These are phyloP conservation scores for Tetragonisca angustula DNA, from an alignment of 2,888 invertebrate species.

Conservation along the genomic window DNA sequence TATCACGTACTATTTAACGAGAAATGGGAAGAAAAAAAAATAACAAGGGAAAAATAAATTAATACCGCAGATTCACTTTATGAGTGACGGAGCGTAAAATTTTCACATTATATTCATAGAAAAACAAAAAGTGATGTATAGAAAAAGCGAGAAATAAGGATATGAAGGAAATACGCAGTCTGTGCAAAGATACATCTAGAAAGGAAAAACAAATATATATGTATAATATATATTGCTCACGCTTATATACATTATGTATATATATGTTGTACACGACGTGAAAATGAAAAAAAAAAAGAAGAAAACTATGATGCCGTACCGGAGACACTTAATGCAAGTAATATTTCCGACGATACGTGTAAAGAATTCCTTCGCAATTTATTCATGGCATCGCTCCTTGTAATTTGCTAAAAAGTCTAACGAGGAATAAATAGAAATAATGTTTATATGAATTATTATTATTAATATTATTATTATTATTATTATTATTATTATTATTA, in stretches of 20 bases:
- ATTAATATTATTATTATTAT: conserved; percentile 76
- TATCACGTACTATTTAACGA: conserved; percentile 75
- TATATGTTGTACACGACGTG: conserved; percentile 72
- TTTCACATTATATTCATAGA: conserved; percentile 62
- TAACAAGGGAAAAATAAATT: conserved; percentile 58
- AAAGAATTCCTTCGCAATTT: conserved; percentile 64
- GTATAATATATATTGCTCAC: conserved; percentile 75
- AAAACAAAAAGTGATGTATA: conserved; percentile 22
- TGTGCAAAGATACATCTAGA: conserved; percentile 53
- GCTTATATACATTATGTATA: conserved; percentile 78
- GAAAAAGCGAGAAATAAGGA: conserved; percentile 25
- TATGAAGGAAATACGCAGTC: conserved; percentile 13
- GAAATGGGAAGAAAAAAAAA: conserved; percentile 21
- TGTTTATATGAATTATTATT: conserved; percentile 82
- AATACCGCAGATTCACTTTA: conserved; percentile 55
- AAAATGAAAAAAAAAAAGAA: conserved; percentile 31
- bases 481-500: conserved; percentile 69
- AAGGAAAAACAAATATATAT: conserved; percentile 70
- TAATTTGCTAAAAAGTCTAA: conserved; percentile 69
- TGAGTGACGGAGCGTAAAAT: conserved; percentile 55
- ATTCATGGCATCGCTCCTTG: conserved; percentile 66
- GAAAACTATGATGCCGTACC: conserved; percentile 50
- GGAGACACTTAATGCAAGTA: conserved; percentile 50
- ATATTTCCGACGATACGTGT: conserved; percentile 60
- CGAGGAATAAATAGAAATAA: conserved; percentile 80